phyloP scores from a whole-genome alignment of 2,888 invertebrate genomes.

The Ichneumoninae sp. region DNA sequence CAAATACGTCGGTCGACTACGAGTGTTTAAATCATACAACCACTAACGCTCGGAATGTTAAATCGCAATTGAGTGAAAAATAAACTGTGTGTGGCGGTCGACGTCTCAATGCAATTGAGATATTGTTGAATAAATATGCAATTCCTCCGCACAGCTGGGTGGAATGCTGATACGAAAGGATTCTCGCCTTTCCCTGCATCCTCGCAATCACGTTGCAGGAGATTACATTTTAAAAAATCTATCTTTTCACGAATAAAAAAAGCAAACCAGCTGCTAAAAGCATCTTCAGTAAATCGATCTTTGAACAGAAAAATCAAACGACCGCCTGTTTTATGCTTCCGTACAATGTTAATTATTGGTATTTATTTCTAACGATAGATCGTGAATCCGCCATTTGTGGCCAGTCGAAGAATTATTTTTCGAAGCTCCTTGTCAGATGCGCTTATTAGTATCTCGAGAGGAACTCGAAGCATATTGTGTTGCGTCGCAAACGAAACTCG shows the following conservation, averaged over 20 bases:
- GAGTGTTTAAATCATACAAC: conserved; percentile 72
- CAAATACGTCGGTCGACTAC: conserved; percentile 70
- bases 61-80: conserved; percentile 33
- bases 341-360: neutral
- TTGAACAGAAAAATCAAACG: neutral
- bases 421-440: neutral
- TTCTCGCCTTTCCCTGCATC: conserved; percentile 1
- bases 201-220: neutral
- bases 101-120: conserved; percentile 21
- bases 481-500: neutral
- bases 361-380: neutral
- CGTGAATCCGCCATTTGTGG: neutral
- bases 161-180: conserved; percentile 21
- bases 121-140: conserved; percentile 16
- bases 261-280: neutral
- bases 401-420: neutral
- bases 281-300: neutral
- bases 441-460: neutral
- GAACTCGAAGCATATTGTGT: conserved; percentile 7
- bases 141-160: conserved; percentile 20
- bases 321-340: conserved; percentile 1
- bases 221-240: neutral
- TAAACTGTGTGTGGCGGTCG: conserved; percentile 26
- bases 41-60: conserved; percentile 51
- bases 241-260: neutral